Conservation (phyloP, 2,797 vertebrate species). For the Tadarida brasiliensis region DNA sequence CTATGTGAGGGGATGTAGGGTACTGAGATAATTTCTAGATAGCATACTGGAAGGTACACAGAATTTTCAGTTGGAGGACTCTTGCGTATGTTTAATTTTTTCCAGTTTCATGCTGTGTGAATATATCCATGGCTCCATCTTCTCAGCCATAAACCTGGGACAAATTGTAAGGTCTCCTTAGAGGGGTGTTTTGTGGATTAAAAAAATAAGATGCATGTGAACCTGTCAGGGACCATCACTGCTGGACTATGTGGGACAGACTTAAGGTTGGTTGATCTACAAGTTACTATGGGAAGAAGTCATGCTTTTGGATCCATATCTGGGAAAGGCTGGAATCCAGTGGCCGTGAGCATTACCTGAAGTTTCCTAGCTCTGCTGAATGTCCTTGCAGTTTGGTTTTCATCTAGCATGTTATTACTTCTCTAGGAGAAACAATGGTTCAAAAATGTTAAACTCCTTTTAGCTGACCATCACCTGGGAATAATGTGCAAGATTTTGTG, state of each 20-base stretch:
- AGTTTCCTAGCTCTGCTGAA: background rate
- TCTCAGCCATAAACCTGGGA: background rate
- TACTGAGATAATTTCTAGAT: background rate
- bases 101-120: background rate
- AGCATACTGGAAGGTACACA: background rate
- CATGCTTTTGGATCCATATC: background rate
- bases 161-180: background rate
- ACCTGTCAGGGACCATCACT: background rate
- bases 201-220: too few relatives aligned
- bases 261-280: background rate
- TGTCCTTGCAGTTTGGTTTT: conserved; percentile 20
- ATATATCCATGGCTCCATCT: background rate
- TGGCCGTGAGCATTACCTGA: background rate
- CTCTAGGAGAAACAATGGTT: conserved; percentile 64
- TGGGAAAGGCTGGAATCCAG: background rate
- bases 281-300: background rate
- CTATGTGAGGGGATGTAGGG: background rate
- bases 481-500: background rate
- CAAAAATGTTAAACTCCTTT: conserved; percentile 65
- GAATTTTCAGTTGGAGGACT: background rate
- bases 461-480: conserved; percentile 44
- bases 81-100: background rate
- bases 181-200: background rate
- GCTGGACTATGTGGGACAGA: background rate
- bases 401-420: conserved; percentile 52